These are phyloP conservation scores for Odontomyia ornata DNA, from an alignment of 2,888 invertebrate species.

Conservation along the genomic window DNA sequence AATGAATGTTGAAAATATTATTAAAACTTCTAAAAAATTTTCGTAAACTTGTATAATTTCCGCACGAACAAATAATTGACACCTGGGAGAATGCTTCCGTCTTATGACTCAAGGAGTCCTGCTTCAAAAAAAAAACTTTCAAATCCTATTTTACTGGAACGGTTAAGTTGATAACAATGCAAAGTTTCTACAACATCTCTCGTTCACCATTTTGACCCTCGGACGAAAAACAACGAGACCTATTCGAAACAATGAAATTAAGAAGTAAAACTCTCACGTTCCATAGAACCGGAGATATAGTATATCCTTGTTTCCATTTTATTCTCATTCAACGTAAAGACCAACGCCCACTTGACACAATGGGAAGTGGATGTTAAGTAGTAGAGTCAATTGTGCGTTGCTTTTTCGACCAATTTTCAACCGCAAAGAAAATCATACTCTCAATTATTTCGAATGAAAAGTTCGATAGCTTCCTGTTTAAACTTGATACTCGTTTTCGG, in stretches of 20 bases:
- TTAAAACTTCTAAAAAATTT: too few relatives aligned
- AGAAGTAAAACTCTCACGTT: slow-evolving; percentile 2
- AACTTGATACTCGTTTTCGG: background rate
- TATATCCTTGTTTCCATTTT: background rate
- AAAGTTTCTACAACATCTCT: too few relatives aligned
- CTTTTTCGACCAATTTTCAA: background rate
- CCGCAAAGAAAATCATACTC: slow-evolving; percentile 2
- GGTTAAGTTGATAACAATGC: too few relatives aligned
- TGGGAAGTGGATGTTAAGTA: background rate
- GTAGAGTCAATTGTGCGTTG: background rate
- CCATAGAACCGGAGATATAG: background rate
- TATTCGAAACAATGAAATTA: background rate
- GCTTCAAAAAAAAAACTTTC: too few relatives aligned
- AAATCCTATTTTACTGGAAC: too few relatives aligned
- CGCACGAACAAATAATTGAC: too few relatives aligned
- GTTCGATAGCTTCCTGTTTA: background rate
- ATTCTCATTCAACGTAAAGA: background rate
- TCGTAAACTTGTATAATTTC: too few relatives aligned
- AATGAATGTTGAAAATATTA: too few relatives aligned
- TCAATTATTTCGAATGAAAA: slow-evolving; percentile 8
- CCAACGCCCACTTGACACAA: slow-evolving; percentile 2
- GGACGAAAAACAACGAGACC: too few relatives aligned
- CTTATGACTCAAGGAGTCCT: too few relatives aligned
- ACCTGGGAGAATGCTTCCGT: too few relatives aligned
- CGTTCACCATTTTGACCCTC: too few relatives aligned